Percentiles rank a stretch among this genome's conserved stretches.
Evolutionary conservation across 2,113 vertebrate genomes (phyloP).

Genomic region (Amblyopsis rosae): DNA sequence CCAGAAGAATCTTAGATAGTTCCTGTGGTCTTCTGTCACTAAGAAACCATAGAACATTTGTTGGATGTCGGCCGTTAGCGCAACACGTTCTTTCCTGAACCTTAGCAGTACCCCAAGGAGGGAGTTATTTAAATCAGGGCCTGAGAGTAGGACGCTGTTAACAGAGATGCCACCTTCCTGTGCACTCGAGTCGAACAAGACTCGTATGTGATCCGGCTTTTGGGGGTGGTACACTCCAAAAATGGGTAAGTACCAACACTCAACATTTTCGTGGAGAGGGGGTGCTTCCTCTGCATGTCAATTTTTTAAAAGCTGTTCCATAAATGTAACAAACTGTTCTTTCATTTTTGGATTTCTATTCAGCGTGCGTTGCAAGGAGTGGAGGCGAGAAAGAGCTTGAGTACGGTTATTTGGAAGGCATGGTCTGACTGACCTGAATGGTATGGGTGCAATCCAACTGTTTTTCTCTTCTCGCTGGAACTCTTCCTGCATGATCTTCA

Average conservation of each 20-base stretch:
- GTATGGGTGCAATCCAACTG: conserved; percentile 23
- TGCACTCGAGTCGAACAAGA: background rate
- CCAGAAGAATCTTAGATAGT: background rate
- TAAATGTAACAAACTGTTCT: conserved; percentile 17
- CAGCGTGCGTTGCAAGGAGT: conserved; percentile 11
- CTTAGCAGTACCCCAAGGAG: background rate
- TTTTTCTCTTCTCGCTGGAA: conserved; percentile 8
- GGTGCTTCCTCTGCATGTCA: conserved; percentile 27
- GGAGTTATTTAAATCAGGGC: background rate
- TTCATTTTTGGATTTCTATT: conserved; percentile 22
- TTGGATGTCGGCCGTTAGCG: conserved; percentile 3
- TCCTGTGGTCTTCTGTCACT: background rate
- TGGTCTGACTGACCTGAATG: conserved; percentile 17
- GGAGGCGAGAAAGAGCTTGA: conserved; percentile 15
- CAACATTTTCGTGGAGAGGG: background rate
- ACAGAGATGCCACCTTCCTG: background rate
- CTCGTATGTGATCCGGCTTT: conserved; percentile 29
- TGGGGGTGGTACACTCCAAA: conserved; percentile 36
- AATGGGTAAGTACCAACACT: conserved; percentile 37
- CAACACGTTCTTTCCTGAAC: conserved; percentile 11
- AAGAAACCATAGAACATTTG: background rate
- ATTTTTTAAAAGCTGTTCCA: conserved; percentile 37
- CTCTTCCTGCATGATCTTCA: conserved; percentile 1
- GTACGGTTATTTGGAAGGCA: conserved; percentile 24
- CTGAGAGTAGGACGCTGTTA: background rate